Base-by-base conservation (phyloP, 2,888 invertebrate species). In the Congeria kusceri region DNA sequence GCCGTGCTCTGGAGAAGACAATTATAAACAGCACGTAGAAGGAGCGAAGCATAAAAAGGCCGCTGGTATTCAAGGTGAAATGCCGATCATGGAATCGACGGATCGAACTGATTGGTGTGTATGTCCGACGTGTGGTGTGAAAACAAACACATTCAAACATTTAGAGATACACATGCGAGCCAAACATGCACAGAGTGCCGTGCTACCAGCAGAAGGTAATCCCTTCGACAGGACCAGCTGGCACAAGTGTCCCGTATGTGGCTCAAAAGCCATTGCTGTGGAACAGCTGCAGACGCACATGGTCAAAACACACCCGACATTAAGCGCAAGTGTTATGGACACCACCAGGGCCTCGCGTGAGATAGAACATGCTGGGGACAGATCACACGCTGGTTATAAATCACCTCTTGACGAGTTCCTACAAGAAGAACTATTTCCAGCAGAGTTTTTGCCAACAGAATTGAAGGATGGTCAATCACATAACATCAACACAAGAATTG, bases 31-130 rank as follows among this genome's bases (percentile, higher is more conserved):
- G 64, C 91, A 91, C 64, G 82, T 84, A 28, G 65, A 67, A 9
- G 88, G 88, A 27, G 85, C 77, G n/a, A 89, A 89, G 57, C 91
- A 91, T 67, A 80, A 68, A 64, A 85, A 78, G 44, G 84, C 78
- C 64, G 77, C 65, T 18, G 64, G 64, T 9, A 39, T 39, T 39
- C 15, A 11, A 39, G 15, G 39, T 39, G 39, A 39, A 39, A 11
- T 39, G 15, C 39, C 39, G 3, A 39, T 39, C 3, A 39, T 39
- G 11, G 39, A 39, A 39, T 39, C 39, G 39, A 39, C 39, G 15
- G 39, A 39, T 39, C 39, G 39, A 39, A 39, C 39, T 15, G 39
- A 11, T 9, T 39, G 39, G 39, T 39, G 39, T 9, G 39, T 39
- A 39, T 39, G 39, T 39, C 39, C 39, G 39, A 39, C 39, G 39